Evolutionary conservation across 2,113 vertebrate species (phyloP).

Genomic region (Colistium nudipinnis): DNA sequence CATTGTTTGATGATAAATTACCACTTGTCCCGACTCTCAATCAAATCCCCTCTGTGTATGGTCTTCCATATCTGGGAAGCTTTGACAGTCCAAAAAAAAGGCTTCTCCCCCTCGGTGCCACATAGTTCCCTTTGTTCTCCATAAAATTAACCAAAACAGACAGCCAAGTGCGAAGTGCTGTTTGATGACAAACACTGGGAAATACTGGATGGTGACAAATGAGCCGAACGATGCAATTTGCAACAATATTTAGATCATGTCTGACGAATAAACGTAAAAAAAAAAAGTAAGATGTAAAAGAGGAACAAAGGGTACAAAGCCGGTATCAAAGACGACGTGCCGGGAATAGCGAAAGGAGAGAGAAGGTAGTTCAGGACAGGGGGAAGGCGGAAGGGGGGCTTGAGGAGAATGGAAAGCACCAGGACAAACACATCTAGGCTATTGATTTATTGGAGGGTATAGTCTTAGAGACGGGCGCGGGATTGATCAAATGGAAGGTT

Average conservation of each 20-base stretch:
- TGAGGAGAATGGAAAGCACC: constrained; percentile 68
- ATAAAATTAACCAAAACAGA: constrained; percentile 56
- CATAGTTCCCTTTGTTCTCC: constrained; percentile 57
- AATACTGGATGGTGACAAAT: constrained; percentile 60
- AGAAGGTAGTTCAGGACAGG: constrained; percentile 24
- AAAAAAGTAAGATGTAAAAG: constrained; percentile 27
- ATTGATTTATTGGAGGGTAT: constrained; percentile 81
- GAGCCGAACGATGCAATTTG: constrained; percentile 35
- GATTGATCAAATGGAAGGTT: constrained; percentile 83
- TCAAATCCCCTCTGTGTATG: constrained; percentile 66
- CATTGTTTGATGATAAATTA: constrained; percentile 75
- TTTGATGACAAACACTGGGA: constrained; percentile 69
- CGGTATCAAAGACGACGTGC: constrained; percentile 40
- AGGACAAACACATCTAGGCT: constrained; percentile 75
- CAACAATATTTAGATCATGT: constrained; percentile 51
- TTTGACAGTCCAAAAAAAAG: constrained; percentile 59
- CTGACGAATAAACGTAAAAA: constrained; percentile 43
- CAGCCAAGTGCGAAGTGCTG: constrained; percentile 55
- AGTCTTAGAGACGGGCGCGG: constrained; percentile 77
- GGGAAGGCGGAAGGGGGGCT: constrained; percentile 38
- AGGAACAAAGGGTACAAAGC: constrained; percentile 41
- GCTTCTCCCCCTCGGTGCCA: constrained; percentile 39
- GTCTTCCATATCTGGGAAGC: constrained; percentile 55
- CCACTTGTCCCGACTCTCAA: constrained; percentile 69
- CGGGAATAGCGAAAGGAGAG: constrained; percentile 19